phyloP scores from a whole-genome alignment of 2,797 vertebrate genomes.

The Petrocephalus sullivani region DNA sequence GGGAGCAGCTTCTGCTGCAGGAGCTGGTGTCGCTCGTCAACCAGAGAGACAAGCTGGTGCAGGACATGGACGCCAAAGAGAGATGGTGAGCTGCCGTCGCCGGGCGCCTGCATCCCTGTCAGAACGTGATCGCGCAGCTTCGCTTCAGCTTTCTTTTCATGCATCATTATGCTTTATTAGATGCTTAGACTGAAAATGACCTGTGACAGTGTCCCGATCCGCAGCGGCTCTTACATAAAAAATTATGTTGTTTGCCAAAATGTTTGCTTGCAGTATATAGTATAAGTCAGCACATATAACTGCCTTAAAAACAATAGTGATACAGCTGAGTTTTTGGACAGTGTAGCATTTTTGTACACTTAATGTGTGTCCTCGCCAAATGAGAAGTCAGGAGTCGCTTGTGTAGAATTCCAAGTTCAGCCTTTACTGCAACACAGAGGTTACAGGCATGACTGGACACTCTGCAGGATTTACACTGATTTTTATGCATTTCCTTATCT shows the following conservation, averaged over 20 bases:
- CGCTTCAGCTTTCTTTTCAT: neutral
- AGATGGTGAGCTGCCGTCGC: conserved; percentile 63
- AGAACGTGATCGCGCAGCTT: neutral
- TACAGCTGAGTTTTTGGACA: neutral
- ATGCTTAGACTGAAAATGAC: neutral
- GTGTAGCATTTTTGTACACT: neutral
- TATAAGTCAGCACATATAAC: neutral
- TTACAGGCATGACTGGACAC: no score
- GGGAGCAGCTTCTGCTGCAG: conserved; percentile 78
- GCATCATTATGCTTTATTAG: neutral
- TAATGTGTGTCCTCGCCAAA: neutral
- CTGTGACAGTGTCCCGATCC: neutral
- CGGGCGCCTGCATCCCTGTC: neutral
- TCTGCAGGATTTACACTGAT: no score
- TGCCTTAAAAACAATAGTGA: neutral
- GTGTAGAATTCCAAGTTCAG: no score
- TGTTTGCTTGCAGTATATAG: neutral
- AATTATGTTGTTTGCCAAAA: neutral
- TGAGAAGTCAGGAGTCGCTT: no score
- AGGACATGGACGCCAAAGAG: conserved; percentile 80
- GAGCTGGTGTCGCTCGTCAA: conserved; percentile 83
- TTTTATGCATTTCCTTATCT: no score
- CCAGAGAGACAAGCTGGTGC: conserved; percentile 79
- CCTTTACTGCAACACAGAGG: no score
- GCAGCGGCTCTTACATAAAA: neutral